Percentiles rank a stretch among this genome's conserved stretches.
Evolutionary conservation across 2,113 vertebrate genomes (phyloP).

Genomic region (Alexandromys fortis): DNA sequence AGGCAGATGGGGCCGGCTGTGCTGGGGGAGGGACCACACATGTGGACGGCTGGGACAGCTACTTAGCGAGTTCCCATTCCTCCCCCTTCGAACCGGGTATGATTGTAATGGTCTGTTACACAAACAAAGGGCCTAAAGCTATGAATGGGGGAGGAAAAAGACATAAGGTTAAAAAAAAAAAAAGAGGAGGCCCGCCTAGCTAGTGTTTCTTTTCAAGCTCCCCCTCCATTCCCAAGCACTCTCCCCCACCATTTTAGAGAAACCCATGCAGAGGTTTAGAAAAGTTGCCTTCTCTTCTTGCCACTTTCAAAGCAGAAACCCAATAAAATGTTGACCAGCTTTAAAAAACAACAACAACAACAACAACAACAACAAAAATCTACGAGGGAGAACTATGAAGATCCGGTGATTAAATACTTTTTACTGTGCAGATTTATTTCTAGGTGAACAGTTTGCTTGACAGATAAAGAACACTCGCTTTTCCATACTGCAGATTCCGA

Average conservation of each 20-base stretch:
- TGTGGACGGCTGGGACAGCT: constrained; percentile 62
- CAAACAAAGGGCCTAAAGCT: constrained; percentile 71
- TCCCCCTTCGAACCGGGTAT: constrained; percentile 41
- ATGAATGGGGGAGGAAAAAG: constrained; percentile 67
- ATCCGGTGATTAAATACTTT: not conserved
- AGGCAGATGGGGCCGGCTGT: not conserved
- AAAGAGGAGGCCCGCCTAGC: not conserved
- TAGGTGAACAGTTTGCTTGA: not conserved
- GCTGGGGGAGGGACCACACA: constrained; percentile 73
- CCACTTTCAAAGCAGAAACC: constrained; percentile 18
- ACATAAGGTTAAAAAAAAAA: constrained; percentile 47
- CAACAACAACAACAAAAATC: not conserved
- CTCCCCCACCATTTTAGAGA: constrained; percentile 26
- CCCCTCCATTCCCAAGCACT: constrained; percentile 10
- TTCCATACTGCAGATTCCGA: not conserved
- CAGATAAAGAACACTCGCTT: not conserved
- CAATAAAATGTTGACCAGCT: not conserved
- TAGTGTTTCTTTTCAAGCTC: not conserved
- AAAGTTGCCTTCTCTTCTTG: not conserved
- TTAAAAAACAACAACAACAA: not conserved
- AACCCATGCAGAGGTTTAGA: not conserved
- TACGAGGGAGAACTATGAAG: not conserved
- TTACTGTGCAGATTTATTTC: constrained; percentile 18
- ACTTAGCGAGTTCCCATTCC: constrained; percentile 68
- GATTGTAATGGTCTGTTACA: constrained; percentile 76